Evolutionary conservation across 2,797 vertebrate genomes (phyloP).

Genomic region (Helarctos malayanus): DNA sequence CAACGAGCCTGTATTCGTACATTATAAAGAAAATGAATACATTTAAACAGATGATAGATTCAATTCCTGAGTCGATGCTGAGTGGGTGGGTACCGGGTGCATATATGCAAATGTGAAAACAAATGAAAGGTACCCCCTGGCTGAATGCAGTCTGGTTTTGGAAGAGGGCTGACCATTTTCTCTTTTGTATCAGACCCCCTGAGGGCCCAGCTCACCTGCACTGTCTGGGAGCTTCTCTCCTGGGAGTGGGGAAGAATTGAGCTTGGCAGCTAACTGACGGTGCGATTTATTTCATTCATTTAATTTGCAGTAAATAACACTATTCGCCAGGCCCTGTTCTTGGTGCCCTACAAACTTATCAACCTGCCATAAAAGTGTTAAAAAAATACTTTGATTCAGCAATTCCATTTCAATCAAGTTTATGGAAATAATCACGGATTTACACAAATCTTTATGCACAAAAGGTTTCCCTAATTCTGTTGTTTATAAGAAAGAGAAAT

Average conservation of each 20-base stretch:
- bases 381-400: not conserved
- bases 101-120: not conserved
- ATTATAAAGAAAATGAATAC: not conserved
- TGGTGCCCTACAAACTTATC: not conserved
- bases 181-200: not conserved
- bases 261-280: not conserved
- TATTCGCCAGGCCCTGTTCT: not conserved
- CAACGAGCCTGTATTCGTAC: not conserved
- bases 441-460: not conserved
- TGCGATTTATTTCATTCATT: not conserved
- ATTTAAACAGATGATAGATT: not conserved
- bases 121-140: not conserved
- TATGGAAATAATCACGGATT: not conserved
- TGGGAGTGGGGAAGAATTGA: not conserved
- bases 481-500: not conserved
- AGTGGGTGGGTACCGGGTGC: not conserved
- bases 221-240: not conserved
- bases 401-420: not conserved
- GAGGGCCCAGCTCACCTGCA: fast-evolving
- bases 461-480: not conserved
- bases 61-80: not conserved
- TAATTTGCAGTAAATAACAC: not conserved
- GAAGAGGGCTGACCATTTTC: not conserved
- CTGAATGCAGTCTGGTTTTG: not conserved
- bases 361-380: not conserved